Evolutionary conservation across 2,113 vertebrate genomes (phyloP).

Genomic region (Ovis aries): ARS-UI_Ramb_v3.0 NC_056080.1:99885001-99885500

Average conservation of each 20-base stretch:
- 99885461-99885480: not conserved
- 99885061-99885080: too few relatives aligned
- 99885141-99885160: slow-evolving; percentile 85
- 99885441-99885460: not conserved
- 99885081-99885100: slow-evolving; percentile 73
- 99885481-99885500: not conserved
- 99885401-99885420: not conserved
- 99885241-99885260: slow-evolving; percentile 72
- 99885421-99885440: not conserved
- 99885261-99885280: slow-evolving; percentile 29
- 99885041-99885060: too few relatives aligned
- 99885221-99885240: slow-evolving; percentile 19
- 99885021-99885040: too few relatives aligned
- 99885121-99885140: slow-evolving; percentile 87
- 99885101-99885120: slow-evolving; percentile 91
- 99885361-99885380: not conserved
- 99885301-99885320: not conserved
- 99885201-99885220: slow-evolving; percentile 70
- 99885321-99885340: not conserved
- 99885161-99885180: slow-evolving; percentile 86
- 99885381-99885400: not conserved
- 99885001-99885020: too few relatives aligned
- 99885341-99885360: not conserved
- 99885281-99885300: not conserved
- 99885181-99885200: slow-evolving; percentile 77